These are phyloP conservation scores for Delia radicum DNA, from an alignment of 1,140 invertebrate genomes.

Conservation along the genomic window DNA sequence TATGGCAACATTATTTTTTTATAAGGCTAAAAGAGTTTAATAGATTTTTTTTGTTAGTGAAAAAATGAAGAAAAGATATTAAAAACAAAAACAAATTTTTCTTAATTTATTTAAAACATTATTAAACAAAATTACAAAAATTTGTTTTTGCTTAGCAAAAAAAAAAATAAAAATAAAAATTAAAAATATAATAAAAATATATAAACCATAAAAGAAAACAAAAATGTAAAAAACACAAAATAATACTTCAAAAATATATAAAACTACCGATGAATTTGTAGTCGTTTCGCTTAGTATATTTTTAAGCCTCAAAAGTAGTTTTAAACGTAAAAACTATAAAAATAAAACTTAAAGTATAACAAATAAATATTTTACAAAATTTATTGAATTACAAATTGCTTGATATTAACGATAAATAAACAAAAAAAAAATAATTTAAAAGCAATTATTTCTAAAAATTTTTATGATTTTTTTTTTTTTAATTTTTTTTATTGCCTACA, in stretches of 20 bases:
- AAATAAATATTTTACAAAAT: too few species aligned
- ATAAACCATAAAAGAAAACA: not conserved
- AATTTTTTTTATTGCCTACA: not conserved
- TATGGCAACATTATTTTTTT: too few species aligned
- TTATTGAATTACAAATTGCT: conserved; percentile 11
- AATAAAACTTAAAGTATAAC: not conserved
- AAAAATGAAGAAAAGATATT: too few species aligned
- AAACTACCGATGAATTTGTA: not conserved
- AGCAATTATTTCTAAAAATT: not conserved
- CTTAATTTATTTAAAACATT: too few species aligned
- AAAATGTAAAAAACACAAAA: not conserved
- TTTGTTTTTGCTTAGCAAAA: not conserved
- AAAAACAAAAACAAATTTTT: not conserved
- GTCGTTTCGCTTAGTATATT: too few species aligned
- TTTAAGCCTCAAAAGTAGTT: conserved; percentile 1
- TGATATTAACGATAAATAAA: conserved; percentile 5
- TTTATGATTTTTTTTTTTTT: not conserved
- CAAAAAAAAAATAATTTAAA: not conserved
- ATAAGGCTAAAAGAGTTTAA: too few species aligned
- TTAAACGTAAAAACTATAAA: not conserved
- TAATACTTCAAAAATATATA: not conserved
- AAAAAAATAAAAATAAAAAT: not conserved
- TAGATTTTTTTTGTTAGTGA: too few species aligned
- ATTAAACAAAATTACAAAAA: not conserved
- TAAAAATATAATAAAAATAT: not conserved